Evolutionary conservation across 1,140 invertebrate species (phyloP), one percentile per base, ranked within the genome.

Genomic region (Trichoplusia ni): DNA sequence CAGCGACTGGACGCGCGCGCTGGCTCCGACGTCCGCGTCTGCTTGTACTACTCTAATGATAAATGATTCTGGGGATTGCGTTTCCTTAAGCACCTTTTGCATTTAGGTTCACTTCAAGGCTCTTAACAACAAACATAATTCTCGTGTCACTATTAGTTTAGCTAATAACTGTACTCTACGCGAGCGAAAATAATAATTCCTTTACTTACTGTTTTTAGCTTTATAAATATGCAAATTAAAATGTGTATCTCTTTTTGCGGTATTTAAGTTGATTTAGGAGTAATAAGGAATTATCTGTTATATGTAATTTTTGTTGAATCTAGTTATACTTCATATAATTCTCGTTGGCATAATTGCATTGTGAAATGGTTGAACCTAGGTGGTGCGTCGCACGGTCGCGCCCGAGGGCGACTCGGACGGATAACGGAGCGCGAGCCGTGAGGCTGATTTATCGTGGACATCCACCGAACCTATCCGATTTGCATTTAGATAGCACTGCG

Each of bases 401-500:
- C 67, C 70, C 25, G 65, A 56, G 67, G 69, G 66, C 68, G 69
- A 68, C 53, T 60, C 59, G 49, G 59, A 58, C 69, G 67, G 44
- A 65, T 86, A 87, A 87, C 82, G 84, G 84, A 77, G 67, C 68
- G 47, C 59, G 64, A 56, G 62, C 71, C 49, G 67, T 69, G 77
- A 75, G 74, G 75, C 77, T 86, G 81, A 90, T 88, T 90, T 86
- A 88, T 89, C 73, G 79, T 78, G 77, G 77, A 84, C 80, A 84
- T 83, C 81, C 78, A 85, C 75, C 73, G 80, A 84, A 84, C 81
- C 83, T 82, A 85, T 85, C 79, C 79, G 82, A 89, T 89, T 89
- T 88, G 86, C 86, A 89, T 89, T 88, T 89, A 89, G 86, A 89
- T 86, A 87, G 82, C 77, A 64, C 67, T 54, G 38, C 75, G 68